These are phyloP conservation scores for Hemitrygon akajei DNA, from an alignment of 2,797 vertebrate genomes.

Conservation along the genomic window DNA sequence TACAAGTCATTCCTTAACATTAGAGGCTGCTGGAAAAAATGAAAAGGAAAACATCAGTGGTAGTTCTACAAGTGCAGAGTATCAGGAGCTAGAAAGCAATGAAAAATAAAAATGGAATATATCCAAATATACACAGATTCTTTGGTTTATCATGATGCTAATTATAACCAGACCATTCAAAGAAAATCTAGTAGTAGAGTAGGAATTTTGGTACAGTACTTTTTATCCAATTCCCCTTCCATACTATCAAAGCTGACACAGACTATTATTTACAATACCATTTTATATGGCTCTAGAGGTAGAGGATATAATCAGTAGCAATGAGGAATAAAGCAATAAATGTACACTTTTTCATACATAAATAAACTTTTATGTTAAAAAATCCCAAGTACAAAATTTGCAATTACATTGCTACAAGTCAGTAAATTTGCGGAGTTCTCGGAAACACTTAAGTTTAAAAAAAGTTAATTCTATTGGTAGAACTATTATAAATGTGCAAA, in stretches of 20 bases:
- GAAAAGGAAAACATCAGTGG: neutral
- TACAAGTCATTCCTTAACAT: neutral
- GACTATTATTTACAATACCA: neutral
- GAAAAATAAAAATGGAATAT: neutral
- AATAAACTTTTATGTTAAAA: conserved; percentile 13
- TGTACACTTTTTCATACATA: neutral
- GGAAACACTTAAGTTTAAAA: neutral
- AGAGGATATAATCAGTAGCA: neutral
- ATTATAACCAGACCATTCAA: neutral
- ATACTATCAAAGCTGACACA: neutral
- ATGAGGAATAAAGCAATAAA: neutral
- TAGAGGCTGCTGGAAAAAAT: neutral
- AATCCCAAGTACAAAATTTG: neutral
- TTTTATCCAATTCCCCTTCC: neutral
- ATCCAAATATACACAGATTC: neutral
- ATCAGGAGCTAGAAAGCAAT: neutral
- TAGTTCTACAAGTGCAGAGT: neutral
- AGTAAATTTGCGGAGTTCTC: neutral
- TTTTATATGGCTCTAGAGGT: neutral
- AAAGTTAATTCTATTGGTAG: neutral
- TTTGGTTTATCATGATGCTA: neutral
- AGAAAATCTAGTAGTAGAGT: neutral
- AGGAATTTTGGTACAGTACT: neutral
- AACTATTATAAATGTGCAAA: neutral
- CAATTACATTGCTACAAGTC: neutral